A percentile compares a stretch with the other conserved stretches of the same genome.
phyloP scores from a whole-genome alignment of 2,113 vertebrate genomes.

The Empidonax alnorum region DNA sequence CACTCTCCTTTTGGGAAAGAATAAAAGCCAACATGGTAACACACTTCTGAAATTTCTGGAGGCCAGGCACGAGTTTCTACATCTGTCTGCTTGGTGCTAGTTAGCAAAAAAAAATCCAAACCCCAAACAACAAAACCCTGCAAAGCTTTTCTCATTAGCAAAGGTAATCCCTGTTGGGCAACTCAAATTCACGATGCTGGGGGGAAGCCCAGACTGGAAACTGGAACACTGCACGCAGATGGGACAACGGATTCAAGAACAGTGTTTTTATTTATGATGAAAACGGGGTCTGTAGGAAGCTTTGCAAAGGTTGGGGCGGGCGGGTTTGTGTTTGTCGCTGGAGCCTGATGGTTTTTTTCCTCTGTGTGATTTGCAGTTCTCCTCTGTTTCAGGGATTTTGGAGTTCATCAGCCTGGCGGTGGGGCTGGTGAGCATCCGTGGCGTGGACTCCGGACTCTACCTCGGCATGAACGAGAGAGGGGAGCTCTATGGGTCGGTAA shows the following conservation, averaged over 20 bases:
- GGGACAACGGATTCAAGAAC: background rate
- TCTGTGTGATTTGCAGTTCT: background rate
- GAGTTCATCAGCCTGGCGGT: conserved; percentile 99
- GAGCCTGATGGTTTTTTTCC: background rate
- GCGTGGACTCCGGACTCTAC: conserved; percentile 96
- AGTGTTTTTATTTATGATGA: background rate
- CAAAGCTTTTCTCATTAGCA: background rate
- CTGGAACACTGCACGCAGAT: rapidly evolving
- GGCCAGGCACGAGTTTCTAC: background rate
- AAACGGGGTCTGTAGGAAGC: background rate
- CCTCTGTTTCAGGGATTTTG: conserved; percentile 87
- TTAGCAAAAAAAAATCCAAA: background rate
- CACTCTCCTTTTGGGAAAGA: background rate
- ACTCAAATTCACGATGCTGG: background rate
- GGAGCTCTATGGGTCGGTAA: conserved; percentile 97
- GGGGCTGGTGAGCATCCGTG: conserved; percentile 96
- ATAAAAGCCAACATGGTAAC: background rate
- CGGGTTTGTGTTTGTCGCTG: background rate
- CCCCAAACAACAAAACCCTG: background rate
- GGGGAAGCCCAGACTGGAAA: background rate
- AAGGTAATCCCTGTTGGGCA: background rate
- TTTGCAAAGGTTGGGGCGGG: background rate
- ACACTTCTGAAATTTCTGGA: background rate
- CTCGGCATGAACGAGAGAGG: conserved; percentile 98
- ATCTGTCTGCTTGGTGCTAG: background rate